A percentile compares a stretch with the other conserved stretches of the same genome.
Evolutionary conservation across 2,797 vertebrate species (phyloP).

Genomic region (Saxicola maurus): DNA sequence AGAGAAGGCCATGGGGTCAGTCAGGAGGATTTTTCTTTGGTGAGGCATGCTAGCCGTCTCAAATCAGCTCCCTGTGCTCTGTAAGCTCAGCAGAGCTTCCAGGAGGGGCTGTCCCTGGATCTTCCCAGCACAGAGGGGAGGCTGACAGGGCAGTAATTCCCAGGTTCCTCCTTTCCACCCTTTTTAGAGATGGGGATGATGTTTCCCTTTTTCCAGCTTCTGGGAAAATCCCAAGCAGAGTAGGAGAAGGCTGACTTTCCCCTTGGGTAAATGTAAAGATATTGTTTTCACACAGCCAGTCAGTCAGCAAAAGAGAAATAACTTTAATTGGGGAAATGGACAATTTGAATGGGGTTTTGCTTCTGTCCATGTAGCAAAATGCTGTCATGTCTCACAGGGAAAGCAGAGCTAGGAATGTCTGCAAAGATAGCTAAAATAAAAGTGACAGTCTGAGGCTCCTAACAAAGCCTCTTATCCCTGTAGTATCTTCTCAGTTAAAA

Average conservation of each 20-base stretch:
- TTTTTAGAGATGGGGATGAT: too few relatives aligned
- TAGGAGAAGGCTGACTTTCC: neutral
- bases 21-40: neutral
- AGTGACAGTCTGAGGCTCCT: neutral
- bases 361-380: neutral
- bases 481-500: neutral
- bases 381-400: neutral
- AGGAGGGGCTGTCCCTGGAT: neutral
- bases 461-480: neutral
- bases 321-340: neutral
- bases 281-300: neutral
- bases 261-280: neutral
- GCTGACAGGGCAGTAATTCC: neutral
- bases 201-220: neutral
- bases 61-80: neutral
- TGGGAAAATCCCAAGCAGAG: neutral
- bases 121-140: neutral
- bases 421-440: neutral
- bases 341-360: neutral
- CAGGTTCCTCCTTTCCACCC: neutral
- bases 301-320: neutral
- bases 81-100: neutral
- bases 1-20: neutral
- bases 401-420: neutral
- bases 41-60: neutral